A percentile compares a stretch with the other conserved stretches of the same genome.
Evolutionary conservation across 2,888 invertebrate species (phyloP).

Genomic region (Timema podura): DNA sequence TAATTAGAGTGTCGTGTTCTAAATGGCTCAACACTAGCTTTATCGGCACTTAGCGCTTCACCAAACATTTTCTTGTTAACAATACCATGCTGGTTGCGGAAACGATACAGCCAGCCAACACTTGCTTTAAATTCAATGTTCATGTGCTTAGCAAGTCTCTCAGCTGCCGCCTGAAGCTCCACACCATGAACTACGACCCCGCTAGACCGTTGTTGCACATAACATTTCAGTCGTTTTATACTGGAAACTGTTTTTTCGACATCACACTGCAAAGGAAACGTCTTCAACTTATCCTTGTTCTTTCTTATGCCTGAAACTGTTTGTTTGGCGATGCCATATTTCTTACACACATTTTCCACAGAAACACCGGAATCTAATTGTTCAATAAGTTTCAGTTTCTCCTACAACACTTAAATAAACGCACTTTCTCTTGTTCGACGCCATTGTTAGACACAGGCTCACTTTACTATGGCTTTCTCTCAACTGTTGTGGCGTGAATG

Average conservation of each 20-base stretch:
- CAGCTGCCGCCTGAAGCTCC: conserved; percentile 12
- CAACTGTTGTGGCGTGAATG: too few species aligned
- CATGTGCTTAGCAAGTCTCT: conserved; percentile 17
- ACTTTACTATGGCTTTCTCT: too few species aligned
- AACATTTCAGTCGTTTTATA: background rate
- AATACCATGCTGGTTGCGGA: conserved; percentile 3
- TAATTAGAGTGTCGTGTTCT: background rate
- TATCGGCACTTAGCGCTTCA: background rate
- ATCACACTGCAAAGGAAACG: conserved; percentile 17
- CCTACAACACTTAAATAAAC: background rate
- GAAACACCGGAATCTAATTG: conserved; percentile 12
- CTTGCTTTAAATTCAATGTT: conserved; percentile 13
- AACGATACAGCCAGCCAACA: conserved; percentile 19
- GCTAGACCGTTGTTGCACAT: conserved; percentile 2
- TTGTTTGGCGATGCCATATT: conserved; percentile 17
- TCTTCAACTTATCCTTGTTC: conserved; percentile 16
- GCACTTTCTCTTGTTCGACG: too few species aligned
- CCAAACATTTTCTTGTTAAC: background rate
- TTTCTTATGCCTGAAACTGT: conserved; percentile 11
- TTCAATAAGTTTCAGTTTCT: conserved; percentile 14
- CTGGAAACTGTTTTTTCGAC: conserved; percentile 6
- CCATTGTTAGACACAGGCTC: too few species aligned
- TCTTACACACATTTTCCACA: conserved; percentile 6
- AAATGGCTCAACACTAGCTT: background rate
- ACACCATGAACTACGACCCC: conserved; percentile 4